Conservation (phyloP, 2,888 invertebrate species). For the Apamea sordens region DNA sequence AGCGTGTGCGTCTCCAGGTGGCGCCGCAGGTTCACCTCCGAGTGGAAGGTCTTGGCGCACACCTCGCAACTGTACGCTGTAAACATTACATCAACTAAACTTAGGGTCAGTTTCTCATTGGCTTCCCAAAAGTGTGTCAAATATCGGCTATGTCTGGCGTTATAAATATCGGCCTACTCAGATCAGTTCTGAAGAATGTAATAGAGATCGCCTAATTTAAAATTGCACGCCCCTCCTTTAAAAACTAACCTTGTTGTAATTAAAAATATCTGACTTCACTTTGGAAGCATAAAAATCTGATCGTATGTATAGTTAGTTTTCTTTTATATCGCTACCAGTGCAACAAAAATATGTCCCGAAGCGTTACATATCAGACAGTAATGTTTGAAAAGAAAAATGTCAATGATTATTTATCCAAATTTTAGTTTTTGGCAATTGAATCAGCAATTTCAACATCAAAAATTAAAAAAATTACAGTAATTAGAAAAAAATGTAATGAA, state of each 20-base stretch:
- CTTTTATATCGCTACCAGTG: not conserved
- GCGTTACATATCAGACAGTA: not conserved
- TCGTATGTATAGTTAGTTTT: not conserved
- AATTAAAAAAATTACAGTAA: too few relatives aligned
- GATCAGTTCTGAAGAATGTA: not conserved
- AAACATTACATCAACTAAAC: not conserved
- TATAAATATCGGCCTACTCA: not conserved
- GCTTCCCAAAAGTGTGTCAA: not conserved
- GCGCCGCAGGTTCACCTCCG: constrained; percentile 92
- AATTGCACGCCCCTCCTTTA: too few relatives aligned
- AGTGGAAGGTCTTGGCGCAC: constrained; percentile 92
- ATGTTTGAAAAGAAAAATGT: constrained; percentile 1
- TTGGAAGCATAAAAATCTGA: not conserved
- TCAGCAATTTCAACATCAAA: too few relatives aligned
- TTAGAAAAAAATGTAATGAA: too few relatives aligned
- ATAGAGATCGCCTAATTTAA: not conserved
- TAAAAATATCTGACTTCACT: not conserved
- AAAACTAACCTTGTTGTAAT: not conserved
- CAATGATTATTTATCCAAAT: not conserved
- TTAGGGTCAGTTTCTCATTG: not conserved
- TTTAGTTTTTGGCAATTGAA: not conserved
- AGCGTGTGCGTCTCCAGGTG: constrained; percentile 93
- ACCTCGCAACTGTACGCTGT: constrained; percentile 82
- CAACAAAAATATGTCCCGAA: not conserved
- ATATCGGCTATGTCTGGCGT: not conserved